Base-by-base conservation (phyloP, 2,888 invertebrate genomes). In the Caenorhabditis plicata region DNA sequence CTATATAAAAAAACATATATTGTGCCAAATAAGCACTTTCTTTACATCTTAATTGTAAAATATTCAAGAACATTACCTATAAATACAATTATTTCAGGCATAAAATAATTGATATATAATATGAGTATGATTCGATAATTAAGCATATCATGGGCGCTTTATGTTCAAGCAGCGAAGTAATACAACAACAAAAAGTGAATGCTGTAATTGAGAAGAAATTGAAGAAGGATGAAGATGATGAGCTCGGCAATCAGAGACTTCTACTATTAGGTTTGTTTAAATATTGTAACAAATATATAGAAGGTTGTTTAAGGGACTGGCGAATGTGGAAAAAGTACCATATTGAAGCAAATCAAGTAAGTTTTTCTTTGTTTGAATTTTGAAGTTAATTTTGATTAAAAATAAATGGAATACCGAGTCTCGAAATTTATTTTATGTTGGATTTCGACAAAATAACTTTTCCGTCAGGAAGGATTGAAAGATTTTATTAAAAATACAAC, bases 301-400 rank as follows among this genome's bases (percentile, higher is more conserved):
- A n/a, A n/a, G n/a, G n/a, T 47, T 22, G 11, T 58, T 58, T 35
- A 32, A 62, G 71, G 71, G 23, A 62, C 68, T 13, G 71, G 71
- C 20, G 68, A 68, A 42, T 68, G 71, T 42, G 71, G 71, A 8
- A 71, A 71, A 47, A 63, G 63, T 27, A 71, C 71, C 4, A 62
- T 71, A 41, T 44, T 71, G 27, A 71, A 71, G 35, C 71, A 71
- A 35, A 71, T 71, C 44, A 63, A 68, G 71, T 71, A 36, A 61
- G 62, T 49, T 22, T 31, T 33, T 23, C 11, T 33, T 23, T 9
- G 27, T 13, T 11, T 4, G 27, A 42, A n/a, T n/a, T n/a, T n/a
- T n/a, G n/a, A n/a, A n/a, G n/a, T 36, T 39, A 40, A 8, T 43
- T 35, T 27, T 0, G 3, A 42, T 13, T 11, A 22, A 32, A 26